Base-by-base conservation (phyloP, 1,140 invertebrate genomes). In the Bombus pascuorum region DNA sequence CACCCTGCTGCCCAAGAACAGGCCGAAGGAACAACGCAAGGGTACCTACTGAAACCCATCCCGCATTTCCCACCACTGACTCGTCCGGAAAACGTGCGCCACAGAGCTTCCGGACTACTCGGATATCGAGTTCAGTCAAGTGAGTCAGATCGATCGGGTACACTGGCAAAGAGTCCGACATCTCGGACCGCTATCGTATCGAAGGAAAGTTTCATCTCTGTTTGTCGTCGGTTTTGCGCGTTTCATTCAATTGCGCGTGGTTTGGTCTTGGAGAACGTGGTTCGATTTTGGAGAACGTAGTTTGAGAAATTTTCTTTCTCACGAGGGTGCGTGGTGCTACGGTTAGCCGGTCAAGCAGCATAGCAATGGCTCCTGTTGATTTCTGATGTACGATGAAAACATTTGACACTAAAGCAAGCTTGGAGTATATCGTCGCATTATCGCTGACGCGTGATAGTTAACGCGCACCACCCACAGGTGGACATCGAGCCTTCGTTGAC, bases 1-100 rank as follows among this genome's bases (percentile, higher is more conserved):
- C 86, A 91, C 85, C 83, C 90, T 91, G 91, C 85, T 80, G 86
- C 81, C 85, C 18, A 68, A 68, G 85, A 75, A 86, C 81, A 87
- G 85, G 68, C 83, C 83, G 86, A 89, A 87, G 86, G 86, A 89
- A 89, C 82, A 89, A 87, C 86, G 88, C 79, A n/a, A 66, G 79
- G 86, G 78, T 81, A 90, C 86, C 82, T 82, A 86, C 83, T 87
- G 86, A 91, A 87, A 87, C 81, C 86, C 92, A 93, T 92, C 90
- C 89, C 86, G 91, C 93, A 93, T 94, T 94, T 94, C 93, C 93
- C 93, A 94, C 93, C 93, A 93, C 92, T 81, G 87, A 84, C 87
- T 91, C 92, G 90, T 93, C 90, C 89, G 93, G 93, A 93, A 94
- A 93, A 93, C 93, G 93, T 92, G 89, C 89, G 86, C 80, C 65